Evolutionary conservation across 1,140 invertebrate species (phyloP).

Genomic region (Caenorhabditis latens): DNA sequence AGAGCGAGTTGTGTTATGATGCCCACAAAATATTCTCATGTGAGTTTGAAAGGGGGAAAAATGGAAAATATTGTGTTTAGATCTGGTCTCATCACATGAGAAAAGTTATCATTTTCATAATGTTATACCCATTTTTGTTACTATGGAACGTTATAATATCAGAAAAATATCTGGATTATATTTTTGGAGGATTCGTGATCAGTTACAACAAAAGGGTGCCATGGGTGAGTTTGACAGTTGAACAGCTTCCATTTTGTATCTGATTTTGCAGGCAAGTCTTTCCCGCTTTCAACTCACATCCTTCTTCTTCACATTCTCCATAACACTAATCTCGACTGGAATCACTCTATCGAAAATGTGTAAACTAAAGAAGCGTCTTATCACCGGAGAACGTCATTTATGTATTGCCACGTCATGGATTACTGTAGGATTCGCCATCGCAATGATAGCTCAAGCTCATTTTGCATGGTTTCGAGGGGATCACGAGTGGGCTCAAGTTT

Average conservation of each 20-base stretch:
- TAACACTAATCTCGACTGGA: not conserved
- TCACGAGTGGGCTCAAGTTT: not conserved
- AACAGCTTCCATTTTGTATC: not conserved
- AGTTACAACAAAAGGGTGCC: not conserved
- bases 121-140: not conserved
- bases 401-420: slow-evolving; percentile 12
- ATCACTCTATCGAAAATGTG: slow-evolving; percentile 16
- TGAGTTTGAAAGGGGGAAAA: not conserved
- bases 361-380: not conserved
- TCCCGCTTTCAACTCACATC: not conserved
- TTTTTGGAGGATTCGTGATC: slow-evolving; percentile 16
- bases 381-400: not conserved
- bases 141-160: slow-evolving; percentile 25
- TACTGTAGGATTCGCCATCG: slow-evolving; percentile 1
- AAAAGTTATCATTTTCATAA: slow-evolving; percentile 2
- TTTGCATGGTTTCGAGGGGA: slow-evolving; percentile 28
- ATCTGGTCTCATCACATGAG: not conserved
- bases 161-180: slow-evolving; percentile 23
- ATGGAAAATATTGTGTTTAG: not conserved
- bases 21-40: not conserved
- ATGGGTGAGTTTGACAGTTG: not conserved
- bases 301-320: not conserved
- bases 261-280: not conserved
- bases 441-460: slow-evolving; percentile 30
- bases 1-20: not conserved